A percentile compares a stretch with the other conserved stretches of the same genome.
phyloP scores from a whole-genome alignment of 2,888 invertebrate species.

The Caenorhabditis sinica region DNA sequence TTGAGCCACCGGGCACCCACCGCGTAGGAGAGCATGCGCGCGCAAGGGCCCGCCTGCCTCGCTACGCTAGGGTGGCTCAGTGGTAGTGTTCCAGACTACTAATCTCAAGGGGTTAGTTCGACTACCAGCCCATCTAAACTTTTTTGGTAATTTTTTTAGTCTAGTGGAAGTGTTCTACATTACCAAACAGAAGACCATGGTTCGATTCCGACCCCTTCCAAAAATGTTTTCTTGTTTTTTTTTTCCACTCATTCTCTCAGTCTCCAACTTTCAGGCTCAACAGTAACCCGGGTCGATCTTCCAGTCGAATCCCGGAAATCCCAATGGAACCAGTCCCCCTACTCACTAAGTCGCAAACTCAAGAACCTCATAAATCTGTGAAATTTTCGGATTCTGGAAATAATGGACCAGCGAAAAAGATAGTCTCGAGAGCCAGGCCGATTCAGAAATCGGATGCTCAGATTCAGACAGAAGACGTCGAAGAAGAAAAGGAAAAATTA shows the following conservation, averaged over 20 bases:
- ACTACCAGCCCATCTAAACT: neutral
- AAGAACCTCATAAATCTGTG: conserved; percentile 1
- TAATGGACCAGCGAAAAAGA: conserved; percentile 9
- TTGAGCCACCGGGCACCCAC: neutral
- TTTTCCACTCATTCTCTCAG: neutral
- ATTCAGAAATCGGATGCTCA: conserved; percentile 48
- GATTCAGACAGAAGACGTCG: conserved; percentile 43
- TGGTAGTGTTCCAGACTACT: neutral
- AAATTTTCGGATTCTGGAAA: neutral
- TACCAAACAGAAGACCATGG: too few relatives aligned
- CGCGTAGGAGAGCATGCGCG: neutral
- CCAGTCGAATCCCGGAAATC: conserved; percentile 19
- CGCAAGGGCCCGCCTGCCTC: too few relatives aligned
- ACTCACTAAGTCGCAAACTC: neutral
- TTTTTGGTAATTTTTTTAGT: neutral
- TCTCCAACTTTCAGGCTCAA: conserved; percentile 9
- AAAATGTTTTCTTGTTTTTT: neutral
- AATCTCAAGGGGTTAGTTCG: neutral
- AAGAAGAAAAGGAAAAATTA: conserved; percentile 1
- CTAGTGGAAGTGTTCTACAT: too few relatives aligned
- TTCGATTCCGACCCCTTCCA: neutral
- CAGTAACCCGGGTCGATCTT: conserved; percentile 23
- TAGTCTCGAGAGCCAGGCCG: conserved; percentile 33
- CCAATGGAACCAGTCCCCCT: conserved; percentile 21
- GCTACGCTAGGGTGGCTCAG: neutral